These are phyloP conservation scores for Mesorhabditis spiculigera DNA, from an alignment of 2,888 invertebrate genomes.

Conservation along the genomic window DNA sequence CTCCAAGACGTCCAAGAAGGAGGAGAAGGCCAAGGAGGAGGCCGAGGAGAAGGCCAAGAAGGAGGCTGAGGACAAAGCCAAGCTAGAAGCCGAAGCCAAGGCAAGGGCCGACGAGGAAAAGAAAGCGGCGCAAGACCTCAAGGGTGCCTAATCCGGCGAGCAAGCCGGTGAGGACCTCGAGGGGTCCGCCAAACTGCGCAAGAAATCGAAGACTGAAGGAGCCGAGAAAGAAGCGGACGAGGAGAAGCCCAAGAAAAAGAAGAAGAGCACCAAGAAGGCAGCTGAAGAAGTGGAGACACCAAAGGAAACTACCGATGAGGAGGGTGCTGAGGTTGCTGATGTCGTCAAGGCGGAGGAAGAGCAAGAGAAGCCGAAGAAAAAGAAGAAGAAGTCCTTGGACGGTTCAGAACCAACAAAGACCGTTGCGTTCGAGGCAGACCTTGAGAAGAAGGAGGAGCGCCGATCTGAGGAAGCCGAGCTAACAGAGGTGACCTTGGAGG, in stretches of 20 bases:
- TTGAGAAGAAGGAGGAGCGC: neutral
- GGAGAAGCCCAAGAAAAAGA: no score
- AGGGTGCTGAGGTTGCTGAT: constrained; percentile 15
- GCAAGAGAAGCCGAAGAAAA: constrained; percentile 2
- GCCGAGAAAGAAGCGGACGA: no score
- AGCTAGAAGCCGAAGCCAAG: constrained; percentile 9
- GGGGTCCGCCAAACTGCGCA: no score
- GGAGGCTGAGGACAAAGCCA: no score
- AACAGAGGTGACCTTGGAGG: neutral
- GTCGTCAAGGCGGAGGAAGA: constrained; percentile 8
- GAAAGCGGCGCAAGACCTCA: no score
- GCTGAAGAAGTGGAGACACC: constrained; percentile 13
- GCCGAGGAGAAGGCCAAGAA: constrained; percentile 12
- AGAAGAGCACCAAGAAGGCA: constrained; percentile 11
- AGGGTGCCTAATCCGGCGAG: no score
- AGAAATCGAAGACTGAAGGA: no score
- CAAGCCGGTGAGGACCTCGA: no score
- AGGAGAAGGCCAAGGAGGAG: constrained; percentile 2
- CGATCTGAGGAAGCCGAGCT: neutral
- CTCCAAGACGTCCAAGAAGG: constrained; percentile 13
- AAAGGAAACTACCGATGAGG: constrained; percentile 6
- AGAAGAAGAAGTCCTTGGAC: neutral
- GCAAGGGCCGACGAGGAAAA: neutral
- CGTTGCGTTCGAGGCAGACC: constrained; percentile 1
- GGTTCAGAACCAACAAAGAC: constrained; percentile 3